Conservation (phyloP, 2,797 vertebrate genomes). For the Hozukius guyotensis region DNA sequence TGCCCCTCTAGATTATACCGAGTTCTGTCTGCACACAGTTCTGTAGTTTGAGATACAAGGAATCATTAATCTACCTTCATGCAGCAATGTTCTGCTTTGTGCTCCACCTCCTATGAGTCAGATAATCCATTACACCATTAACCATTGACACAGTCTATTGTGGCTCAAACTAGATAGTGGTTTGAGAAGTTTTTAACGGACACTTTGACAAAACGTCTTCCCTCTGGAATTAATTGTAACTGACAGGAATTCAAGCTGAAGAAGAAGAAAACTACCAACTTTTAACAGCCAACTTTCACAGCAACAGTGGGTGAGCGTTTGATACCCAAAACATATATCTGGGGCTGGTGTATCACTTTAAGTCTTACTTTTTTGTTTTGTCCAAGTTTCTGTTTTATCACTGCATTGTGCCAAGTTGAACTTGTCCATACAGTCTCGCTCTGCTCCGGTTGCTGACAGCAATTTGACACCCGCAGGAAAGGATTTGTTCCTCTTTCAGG, state of each 20-base stretch:
- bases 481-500: constrained; percentile 37
- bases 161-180: not conserved
- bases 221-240: not conserved
- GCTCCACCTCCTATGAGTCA: not conserved
- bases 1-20: not conserved
- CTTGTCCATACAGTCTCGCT: constrained; percentile 15
- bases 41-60: not conserved
- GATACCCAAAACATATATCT: not conserved
- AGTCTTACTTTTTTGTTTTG: not conserved
- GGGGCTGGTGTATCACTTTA: not conserved
- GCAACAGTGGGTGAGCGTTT: not conserved
- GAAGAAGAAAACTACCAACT: not conserved
- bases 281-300: not conserved
- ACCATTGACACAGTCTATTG: not conserved
- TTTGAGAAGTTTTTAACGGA: not conserved
- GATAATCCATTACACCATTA: not conserved
- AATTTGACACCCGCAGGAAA: constrained; percentile 32
- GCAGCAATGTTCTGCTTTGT: not conserved
- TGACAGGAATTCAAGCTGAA: not conserved
- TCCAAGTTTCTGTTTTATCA: not conserved
- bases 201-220: not conserved
- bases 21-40: not conserved
- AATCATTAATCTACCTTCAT: not conserved
- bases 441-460: constrained; percentile 30
- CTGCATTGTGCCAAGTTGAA: not conserved